Evolutionary conservation across 2,888 invertebrate species (phyloP), one percentile per base, ranked within the genome.

Genomic region (Hermaeophaga mercurialis): DNA sequence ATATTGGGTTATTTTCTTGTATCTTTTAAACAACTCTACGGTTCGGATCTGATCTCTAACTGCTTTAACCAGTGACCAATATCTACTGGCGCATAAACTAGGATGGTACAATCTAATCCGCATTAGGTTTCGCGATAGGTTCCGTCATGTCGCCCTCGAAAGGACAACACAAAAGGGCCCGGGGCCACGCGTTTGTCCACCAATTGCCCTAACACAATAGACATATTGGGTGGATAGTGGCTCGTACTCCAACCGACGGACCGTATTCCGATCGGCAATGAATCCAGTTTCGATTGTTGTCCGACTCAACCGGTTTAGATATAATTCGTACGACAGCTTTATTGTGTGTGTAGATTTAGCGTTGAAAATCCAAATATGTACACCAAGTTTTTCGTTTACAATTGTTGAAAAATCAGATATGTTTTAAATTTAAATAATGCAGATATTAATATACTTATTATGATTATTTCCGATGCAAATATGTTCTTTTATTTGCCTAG

Each of bases 131-230:
- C n/a, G 12, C 31, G 9, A 31, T 31, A 31, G 31, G 31, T 11
- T 31, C 31, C 31, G 31, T 31, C 31, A 31, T 12, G 31, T 31
- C 31, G 31, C 31, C 12, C 31, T 31, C n/a, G 12, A 3, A 31
- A 12, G n/a, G 31, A 11, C 3, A 12, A 31, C 9, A 31, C 31
- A 31, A 31, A 31, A 6, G 31, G 31, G 6, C 31, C 11, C 11
- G 3, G 12, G 12, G 31, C 31, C 11, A 12, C 31, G 31, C 31
- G 31, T 31, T 11, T 31, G 31, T 31, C 31, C 31, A 31, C 31
- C 31, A 31, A 31, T 31, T 31, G 31, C 31, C 31, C 31, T 31
- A 31, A 31, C 31, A 31, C 31, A 31, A 31, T 31, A 31, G 31
- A 31, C 31, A 31, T 12, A 12, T 5, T 31, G 4, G 12, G 31